A percentile compares a stretch with the other conserved stretches of the same genome.
These are phyloP conservation scores for Pseudomyrmex flavicornis DNA, from an alignment of 1,140 invertebrate species.

Conservation along the genomic window DNA sequence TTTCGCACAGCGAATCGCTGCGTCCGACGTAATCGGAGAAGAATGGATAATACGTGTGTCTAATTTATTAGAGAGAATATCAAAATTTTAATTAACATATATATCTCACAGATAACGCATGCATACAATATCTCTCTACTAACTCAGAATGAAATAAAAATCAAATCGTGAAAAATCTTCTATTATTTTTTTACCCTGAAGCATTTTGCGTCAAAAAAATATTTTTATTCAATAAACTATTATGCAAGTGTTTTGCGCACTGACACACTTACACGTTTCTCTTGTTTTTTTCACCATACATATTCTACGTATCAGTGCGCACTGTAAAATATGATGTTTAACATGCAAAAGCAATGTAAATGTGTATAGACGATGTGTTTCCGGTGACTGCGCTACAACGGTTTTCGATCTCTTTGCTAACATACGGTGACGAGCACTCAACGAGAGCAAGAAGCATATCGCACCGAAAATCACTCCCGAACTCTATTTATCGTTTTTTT, in stretches of 20 bases:
- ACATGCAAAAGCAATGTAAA: constrained; percentile 22
- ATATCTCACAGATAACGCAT: too few relatives aligned
- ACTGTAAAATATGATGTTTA: neutral
- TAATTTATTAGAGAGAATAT: neutral
- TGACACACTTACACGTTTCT: neutral
- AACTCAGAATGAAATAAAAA: too few relatives aligned
- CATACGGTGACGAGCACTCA: constrained; percentile 60
- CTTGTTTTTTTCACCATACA: neutral
- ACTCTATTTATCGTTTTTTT: constrained; percentile 59
- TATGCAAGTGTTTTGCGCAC: neutral
- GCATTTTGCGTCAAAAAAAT: neutral
- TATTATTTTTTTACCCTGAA: too few relatives aligned
- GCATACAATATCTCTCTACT: too few relatives aligned
- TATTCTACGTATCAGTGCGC: neutral
- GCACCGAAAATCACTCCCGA: constrained; percentile 75
- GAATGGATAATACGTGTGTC: constrained; percentile 12
- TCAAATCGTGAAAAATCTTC: too few relatives aligned
- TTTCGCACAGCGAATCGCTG: constrained; percentile 14
- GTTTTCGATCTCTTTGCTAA: constrained; percentile 54
- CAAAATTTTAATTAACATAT: neutral
- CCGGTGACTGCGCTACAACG: constrained; percentile 63
- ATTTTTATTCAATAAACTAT: constrained; percentile 15
- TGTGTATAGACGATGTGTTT: constrained; percentile 65
- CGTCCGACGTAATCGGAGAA: constrained; percentile 11
- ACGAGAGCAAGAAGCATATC: constrained; percentile 66